A percentile compares a stretch with the other conserved stretches of the same genome.
phyloP scores from a whole-genome alignment of 2,113 vertebrate species.

The Falco punctatus region DNA sequence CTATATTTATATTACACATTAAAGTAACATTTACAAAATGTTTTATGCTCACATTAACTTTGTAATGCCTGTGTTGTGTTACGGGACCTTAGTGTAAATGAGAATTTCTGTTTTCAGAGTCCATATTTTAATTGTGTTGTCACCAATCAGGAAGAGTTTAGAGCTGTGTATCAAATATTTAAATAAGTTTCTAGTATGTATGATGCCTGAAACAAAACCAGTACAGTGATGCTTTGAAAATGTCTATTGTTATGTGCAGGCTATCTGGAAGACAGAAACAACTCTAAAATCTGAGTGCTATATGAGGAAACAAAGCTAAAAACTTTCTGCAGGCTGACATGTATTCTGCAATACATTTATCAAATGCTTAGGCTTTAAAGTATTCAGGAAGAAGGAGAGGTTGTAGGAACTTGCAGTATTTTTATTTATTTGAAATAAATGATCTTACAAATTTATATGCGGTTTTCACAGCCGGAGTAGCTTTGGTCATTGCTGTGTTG shows the following conservation, averaged over 20 bases:
- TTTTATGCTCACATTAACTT: not conserved
- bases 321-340: not conserved
- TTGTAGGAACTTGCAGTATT: not conserved
- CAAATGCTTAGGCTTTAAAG: not conserved
- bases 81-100: not conserved
- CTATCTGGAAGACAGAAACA: not conserved
- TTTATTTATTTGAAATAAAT: not conserved
- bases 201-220: not conserved
- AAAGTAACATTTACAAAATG: not conserved
- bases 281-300: not conserved
- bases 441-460: conserved; percentile 85
- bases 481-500: conserved; percentile 94
- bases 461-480: conserved; percentile 82
- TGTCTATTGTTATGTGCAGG: not conserved
- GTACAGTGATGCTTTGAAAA: not conserved
- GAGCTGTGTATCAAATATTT: not conserved
- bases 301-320: not conserved
- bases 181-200: not conserved
- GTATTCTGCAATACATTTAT: not conserved
- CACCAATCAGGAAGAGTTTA: not conserved
- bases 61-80: not conserved
- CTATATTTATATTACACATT: not conserved
- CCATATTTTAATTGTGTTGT: not conserved
- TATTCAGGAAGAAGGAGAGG: not conserved
- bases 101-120: not conserved